Conservation (phyloP, 1,140 invertebrate species). For the Andricus grossulariae region DNA sequence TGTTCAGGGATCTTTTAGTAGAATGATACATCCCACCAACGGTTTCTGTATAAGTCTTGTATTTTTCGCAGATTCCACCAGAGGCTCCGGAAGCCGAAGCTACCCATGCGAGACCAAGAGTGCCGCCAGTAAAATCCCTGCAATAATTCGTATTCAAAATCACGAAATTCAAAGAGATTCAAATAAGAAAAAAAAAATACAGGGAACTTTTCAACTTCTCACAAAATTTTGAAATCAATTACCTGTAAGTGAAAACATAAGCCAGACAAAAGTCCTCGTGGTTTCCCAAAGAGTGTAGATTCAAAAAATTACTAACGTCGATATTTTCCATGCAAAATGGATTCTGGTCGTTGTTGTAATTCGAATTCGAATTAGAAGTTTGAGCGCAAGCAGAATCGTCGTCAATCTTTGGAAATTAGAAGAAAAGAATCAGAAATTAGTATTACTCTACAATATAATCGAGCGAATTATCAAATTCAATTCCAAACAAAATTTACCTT, state of each 20-base stretch:
- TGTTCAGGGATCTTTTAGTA: constrained; percentile 96
- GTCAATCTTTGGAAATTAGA: constrained; percentile 82
- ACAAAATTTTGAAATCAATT: constrained; percentile 7
- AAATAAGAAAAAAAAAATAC: not conserved
- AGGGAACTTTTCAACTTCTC: not conserved
- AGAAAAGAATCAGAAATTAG: constrained; percentile 15
- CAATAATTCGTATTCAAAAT: constrained; percentile 44
- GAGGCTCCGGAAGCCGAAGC: constrained; percentile 96
- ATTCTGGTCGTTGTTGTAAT: constrained; percentile 80
- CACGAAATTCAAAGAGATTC: not conserved
- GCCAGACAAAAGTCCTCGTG: constrained; percentile 99
- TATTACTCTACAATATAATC: not conserved
- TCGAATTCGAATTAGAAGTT: constrained; percentile 62
- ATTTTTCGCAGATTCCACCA: constrained; percentile 99
- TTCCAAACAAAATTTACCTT: constrained; percentile 80
- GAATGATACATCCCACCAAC: constrained; percentile 94
- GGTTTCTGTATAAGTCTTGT: constrained; percentile 97
- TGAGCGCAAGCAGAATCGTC: constrained; percentile 88
- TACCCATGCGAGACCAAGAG: constrained; percentile 98
- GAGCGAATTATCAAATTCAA: not conserved
- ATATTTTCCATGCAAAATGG: constrained; percentile 98
- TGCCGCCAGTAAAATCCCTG: constrained; percentile 96
- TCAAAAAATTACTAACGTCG: constrained; percentile 99
- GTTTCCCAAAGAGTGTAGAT: constrained; percentile 96
- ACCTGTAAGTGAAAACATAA: constrained; percentile 97